Evolutionary conservation across 1,140 invertebrate genomes (phyloP).

Genomic region (Bombus soroeensis): DNA sequence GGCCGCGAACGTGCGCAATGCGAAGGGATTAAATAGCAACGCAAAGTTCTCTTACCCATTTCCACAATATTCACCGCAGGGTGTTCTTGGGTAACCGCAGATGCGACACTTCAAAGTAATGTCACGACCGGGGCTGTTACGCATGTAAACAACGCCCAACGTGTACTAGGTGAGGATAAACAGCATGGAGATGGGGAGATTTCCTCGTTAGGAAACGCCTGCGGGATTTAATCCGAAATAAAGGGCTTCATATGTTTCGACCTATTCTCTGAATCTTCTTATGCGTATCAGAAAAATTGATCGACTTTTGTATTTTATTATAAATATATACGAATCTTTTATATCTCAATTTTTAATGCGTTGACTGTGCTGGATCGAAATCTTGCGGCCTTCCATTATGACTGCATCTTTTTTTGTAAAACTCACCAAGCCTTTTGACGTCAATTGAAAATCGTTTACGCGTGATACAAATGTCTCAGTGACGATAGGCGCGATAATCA

Average conservation of each 20-base stretch:
- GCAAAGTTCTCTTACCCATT: constrained; percentile 54
- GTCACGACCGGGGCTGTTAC: constrained; percentile 49
- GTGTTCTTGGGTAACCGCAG: constrained; percentile 69
- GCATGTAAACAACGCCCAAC: constrained; percentile 52
- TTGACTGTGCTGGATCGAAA: no score
- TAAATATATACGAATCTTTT: no score
- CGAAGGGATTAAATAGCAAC: constrained; percentile 66
- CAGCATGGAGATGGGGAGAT: neutral
- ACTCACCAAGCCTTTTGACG: no score
- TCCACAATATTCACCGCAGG: constrained; percentile 63
- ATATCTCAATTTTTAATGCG: no score
- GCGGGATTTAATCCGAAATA: constrained; percentile 14
- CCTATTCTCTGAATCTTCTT: neutral
- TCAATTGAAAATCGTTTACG: no score
- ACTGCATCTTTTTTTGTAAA: no score
- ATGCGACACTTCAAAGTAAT: constrained; percentile 67
- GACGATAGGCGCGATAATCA: no score
- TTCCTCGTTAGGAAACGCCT: neutral
- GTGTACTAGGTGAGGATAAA: constrained; percentile 43
- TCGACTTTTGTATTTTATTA: no score
- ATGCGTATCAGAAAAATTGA: no score
- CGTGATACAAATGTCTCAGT: no score
- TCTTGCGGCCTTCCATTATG: no score
- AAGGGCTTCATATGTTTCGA: constrained; percentile 33
- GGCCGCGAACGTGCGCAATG: constrained; percentile 50